phyloP scores from a whole-genome alignment of 2,797 vertebrate genomes.

The Bufotes viridis region DNA sequence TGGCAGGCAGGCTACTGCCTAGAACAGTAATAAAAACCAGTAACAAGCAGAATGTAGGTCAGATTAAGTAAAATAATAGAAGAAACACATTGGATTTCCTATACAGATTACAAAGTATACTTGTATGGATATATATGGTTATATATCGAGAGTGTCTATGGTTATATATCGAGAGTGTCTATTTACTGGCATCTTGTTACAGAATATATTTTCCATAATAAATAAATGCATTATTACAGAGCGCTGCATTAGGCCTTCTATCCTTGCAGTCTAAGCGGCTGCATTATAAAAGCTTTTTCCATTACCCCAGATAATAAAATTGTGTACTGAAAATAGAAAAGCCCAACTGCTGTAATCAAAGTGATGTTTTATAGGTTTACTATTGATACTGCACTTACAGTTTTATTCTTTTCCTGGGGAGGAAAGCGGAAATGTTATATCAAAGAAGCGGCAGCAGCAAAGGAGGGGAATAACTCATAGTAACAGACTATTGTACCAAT shows the following conservation, averaged over 20 bases:
- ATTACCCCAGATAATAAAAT: neutral
- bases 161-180: neutral
- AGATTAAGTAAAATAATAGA: neutral
- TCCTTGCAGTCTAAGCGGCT: neutral
- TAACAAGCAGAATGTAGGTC: neutral
- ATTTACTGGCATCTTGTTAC: neutral
- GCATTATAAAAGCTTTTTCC: neutral
- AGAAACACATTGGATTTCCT: neutral
- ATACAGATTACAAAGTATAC: neutral
- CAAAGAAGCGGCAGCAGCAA: neutral
- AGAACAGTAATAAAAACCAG: neutral
- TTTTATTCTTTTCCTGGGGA: neutral
- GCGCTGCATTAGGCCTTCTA: neutral
- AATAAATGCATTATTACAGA: neutral
- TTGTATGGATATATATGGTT: constrained; percentile 8
- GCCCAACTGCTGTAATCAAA: neutral
- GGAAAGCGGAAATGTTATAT: neutral
- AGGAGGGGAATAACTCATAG: neutral
- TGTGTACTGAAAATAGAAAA: neutral
- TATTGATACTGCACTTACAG: constrained; percentile 6
- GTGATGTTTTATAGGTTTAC: constrained; percentile 8
- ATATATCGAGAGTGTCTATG: neutral
- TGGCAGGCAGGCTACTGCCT: neutral
- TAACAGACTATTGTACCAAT: neutral
- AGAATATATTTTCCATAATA: neutral